Percentiles rank a stretch among this genome's conserved stretches.
Evolutionary conservation across 2,797 vertebrate genomes (phyloP).

Genomic region (Pseudomugil gertrudae): DNA sequence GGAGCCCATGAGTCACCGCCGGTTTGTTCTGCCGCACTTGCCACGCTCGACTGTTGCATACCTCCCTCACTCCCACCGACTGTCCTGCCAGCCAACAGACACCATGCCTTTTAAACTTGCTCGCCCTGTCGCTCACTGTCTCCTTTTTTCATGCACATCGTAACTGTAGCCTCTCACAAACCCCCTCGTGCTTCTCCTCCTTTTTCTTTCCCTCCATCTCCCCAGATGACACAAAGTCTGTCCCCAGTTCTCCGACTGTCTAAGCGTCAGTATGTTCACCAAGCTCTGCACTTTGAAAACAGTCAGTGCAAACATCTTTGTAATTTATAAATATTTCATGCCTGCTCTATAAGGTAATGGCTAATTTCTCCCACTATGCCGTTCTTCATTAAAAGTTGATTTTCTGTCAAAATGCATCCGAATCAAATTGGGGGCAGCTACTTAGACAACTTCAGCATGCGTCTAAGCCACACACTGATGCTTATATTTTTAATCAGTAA

Average conservation of each 20-base stretch:
- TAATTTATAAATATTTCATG: conserved; percentile 84
- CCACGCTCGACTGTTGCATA: conserved; percentile 65
- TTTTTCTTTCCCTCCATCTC: conserved; percentile 14
- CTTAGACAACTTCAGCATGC: conserved; percentile 79
- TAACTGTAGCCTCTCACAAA: conserved; percentile 39
- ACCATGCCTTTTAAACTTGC: conserved; percentile 72
- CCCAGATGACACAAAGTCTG: conserved; percentile 43
- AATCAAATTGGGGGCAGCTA: conserved; percentile 85
- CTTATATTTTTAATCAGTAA: conserved; percentile 67
- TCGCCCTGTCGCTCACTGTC: conserved; percentile 70
- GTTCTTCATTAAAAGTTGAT: conserved; percentile 94
- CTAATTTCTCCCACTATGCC: conserved; percentile 86
- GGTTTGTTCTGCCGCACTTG: conserved; percentile 83
- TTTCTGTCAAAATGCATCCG: conserved; percentile 90
- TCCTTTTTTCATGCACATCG: conserved; percentile 63
- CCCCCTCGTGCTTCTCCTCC: conserved; percentile 9
- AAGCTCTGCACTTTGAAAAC: conserved; percentile 59
- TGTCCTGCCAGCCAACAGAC: conserved; percentile 72
- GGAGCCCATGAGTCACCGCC: conserved; percentile 76
- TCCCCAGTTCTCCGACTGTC: conserved; percentile 44
- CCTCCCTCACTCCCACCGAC: conserved; percentile 63
- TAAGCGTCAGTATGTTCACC: conserved; percentile 58
- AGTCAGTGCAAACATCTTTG: conserved; percentile 74
- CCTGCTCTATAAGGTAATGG: conserved; percentile 77
- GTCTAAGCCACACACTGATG: conserved; percentile 54